Percentiles rank a stretch among this genome's conserved stretches.
Conservation (phyloP, 2,113 vertebrate genomes). For the Microcebus jonahi region DNA sequence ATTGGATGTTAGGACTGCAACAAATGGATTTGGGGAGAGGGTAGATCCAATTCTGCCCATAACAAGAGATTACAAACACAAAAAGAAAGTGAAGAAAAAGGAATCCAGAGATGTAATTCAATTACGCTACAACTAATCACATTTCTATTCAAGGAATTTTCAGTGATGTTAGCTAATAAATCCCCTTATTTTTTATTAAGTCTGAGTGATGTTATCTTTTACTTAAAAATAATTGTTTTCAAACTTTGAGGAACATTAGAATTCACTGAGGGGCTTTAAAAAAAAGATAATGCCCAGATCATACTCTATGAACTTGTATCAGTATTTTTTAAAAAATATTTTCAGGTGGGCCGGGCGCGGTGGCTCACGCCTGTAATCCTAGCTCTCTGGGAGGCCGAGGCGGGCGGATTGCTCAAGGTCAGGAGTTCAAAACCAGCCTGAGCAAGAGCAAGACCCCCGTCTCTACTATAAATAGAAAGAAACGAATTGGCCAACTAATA, state of each 20-base stretch:
- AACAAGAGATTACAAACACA: neutral
- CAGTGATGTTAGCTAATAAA: neutral
- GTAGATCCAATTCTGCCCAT: neutral
- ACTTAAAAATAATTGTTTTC: neutral
- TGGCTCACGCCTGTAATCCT: too few species aligned
- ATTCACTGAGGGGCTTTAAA: neutral
- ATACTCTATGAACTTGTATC: neutral
- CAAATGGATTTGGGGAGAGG: neutral
- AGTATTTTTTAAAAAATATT: neutral
- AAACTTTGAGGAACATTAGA: neutral
- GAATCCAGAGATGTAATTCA: neutral
- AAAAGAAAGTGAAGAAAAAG: neutral
- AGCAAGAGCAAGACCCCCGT: too few species aligned
- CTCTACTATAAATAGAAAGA: too few species aligned
- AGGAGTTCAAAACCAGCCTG: too few species aligned
- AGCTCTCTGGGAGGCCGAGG: too few species aligned
- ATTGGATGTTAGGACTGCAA: neutral
- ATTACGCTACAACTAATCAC: neutral
- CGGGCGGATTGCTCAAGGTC: too few species aligned
- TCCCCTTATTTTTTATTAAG: neutral
- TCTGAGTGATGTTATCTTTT: neutral
- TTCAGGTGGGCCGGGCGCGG: neutral
- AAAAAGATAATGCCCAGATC: neutral
- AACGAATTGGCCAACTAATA: too few species aligned
- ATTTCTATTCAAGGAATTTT: neutral